Conservation (phyloP, 2,113 vertebrate genomes). For the Oryzias curvinotus region DNA sequence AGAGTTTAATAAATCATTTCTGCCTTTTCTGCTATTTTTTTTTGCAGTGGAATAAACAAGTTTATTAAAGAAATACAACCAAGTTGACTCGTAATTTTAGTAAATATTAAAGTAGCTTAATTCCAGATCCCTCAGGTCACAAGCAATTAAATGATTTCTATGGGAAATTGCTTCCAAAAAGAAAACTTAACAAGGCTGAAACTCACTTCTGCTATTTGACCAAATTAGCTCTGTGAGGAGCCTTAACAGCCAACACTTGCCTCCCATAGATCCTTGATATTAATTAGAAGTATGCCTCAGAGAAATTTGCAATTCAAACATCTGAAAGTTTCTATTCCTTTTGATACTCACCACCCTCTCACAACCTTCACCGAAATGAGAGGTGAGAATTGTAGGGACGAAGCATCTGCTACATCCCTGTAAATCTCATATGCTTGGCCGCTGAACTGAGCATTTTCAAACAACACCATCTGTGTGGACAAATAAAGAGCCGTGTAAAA, state of each 20-base stretch:
- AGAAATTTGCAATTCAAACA: background rate
- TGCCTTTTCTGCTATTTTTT: too few relatives aligned
- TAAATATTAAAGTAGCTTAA: too few relatives aligned
- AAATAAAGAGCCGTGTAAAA: constrained; percentile 9
- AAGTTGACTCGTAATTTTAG: too few relatives aligned
- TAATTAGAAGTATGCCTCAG: constrained; percentile 7
- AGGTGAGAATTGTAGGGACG: constrained; percentile 81
- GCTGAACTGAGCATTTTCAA: constrained; percentile 73
- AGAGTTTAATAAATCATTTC: too few relatives aligned
- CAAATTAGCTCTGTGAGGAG: constrained; percentile 4
- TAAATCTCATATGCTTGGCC: constrained; percentile 83
- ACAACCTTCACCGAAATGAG: constrained; percentile 84
- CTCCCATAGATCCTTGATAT: constrained; percentile 11
- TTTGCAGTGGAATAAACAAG: too few relatives aligned
- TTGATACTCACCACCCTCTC: constrained; percentile 87
- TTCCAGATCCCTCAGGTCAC: background rate
- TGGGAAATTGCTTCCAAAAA: background rate
- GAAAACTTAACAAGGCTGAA: background rate
- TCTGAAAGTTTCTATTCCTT: background rate
- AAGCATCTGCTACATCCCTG: constrained; percentile 82
- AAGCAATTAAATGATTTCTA: background rate
- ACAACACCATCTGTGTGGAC: constrained; percentile 83
- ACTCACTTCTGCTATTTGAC: background rate
- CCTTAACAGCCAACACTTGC: background rate
- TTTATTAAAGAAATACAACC: background rate